Evolutionary conservation across 1,140 invertebrate genomes (phyloP).

Genomic region (Temnothorax curvispinosus): DNA sequence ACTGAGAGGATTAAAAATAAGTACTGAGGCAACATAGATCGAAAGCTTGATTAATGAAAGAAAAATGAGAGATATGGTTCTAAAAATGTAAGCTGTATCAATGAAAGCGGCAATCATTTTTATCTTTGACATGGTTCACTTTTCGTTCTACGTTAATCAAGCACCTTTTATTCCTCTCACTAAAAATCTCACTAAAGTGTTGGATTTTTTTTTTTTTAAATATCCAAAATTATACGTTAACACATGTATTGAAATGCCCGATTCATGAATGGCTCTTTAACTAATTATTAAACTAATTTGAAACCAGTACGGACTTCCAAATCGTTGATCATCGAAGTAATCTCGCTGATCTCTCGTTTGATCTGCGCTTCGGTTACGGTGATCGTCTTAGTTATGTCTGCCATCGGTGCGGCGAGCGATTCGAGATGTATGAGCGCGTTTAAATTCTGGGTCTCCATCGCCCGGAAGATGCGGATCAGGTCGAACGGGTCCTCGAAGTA

Average conservation of each 20-base stretch:
- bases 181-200: neutral
- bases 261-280: neutral
- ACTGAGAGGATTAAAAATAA: no score
- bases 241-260: neutral
- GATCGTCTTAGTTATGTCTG: conserved; percentile 85
- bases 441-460: conserved; percentile 88
- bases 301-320: conserved; percentile 75
- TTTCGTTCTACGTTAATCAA: neutral
- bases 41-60: no score
- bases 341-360: conserved; percentile 76
- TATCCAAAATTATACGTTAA: neutral
- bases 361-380: conserved; percentile 79
- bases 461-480: conserved; percentile 86
- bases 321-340: conserved; percentile 78
- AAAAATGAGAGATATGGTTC: no score
- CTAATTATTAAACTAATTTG: neutral
- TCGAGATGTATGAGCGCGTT: conserved; percentile 88
- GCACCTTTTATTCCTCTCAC: neutral
- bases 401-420: conserved; percentile 86
- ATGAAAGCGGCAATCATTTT: neutral
- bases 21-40: no score
- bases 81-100: neutral
- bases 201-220: neutral
- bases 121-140: neutral
- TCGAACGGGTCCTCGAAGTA: conserved; percentile 88